A percentile compares a stretch with the other conserved stretches of the same genome.
These are phyloP conservation scores for Phalacrocorax pelagicus DNA, from an alignment of 2,113 vertebrate species.

Conservation along the genomic window DNA sequence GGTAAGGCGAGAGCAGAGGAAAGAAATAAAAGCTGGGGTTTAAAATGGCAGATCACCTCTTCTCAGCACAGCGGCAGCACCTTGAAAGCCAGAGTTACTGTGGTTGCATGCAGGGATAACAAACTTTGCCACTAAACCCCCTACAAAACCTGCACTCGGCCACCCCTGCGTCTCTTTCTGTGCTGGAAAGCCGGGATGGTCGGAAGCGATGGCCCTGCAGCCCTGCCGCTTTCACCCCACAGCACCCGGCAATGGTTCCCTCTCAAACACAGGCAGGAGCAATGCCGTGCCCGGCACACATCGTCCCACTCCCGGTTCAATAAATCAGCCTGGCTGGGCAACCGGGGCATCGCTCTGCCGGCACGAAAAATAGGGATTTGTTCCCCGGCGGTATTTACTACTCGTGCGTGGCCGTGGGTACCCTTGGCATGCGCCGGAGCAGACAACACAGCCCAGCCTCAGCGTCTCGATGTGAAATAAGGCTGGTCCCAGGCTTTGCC, in stretches of 20 bases:
- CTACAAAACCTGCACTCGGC: not conserved
- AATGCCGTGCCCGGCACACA: not conserved
- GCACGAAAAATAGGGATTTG: not conserved
- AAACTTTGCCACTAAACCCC: not conserved
- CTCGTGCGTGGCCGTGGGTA: not conserved
- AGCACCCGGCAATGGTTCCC: not conserved
- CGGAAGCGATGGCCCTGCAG: not conserved
- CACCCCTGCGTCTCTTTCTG: not conserved
- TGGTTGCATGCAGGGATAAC: conserved; percentile 20
- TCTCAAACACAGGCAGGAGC: not conserved
- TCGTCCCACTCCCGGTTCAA: not conserved
- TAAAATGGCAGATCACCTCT: not conserved
- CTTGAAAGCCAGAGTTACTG: conserved; percentile 28
- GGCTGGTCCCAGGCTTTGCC: not conserved
- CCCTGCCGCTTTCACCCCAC: not conserved
- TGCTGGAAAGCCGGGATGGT: not conserved
- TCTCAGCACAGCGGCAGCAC: not conserved
- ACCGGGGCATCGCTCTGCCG: not conserved
- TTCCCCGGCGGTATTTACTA: not conserved
- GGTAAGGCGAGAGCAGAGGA: not conserved
- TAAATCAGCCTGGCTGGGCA: not conserved
- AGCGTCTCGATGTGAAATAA: accelerated
- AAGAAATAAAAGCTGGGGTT: not conserved
- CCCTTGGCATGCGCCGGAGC: accelerated
- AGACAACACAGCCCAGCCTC: not conserved